phyloP scores from a whole-genome alignment of 1,140 invertebrate genomes.

The Trypoxylus dichotomus region DNA sequence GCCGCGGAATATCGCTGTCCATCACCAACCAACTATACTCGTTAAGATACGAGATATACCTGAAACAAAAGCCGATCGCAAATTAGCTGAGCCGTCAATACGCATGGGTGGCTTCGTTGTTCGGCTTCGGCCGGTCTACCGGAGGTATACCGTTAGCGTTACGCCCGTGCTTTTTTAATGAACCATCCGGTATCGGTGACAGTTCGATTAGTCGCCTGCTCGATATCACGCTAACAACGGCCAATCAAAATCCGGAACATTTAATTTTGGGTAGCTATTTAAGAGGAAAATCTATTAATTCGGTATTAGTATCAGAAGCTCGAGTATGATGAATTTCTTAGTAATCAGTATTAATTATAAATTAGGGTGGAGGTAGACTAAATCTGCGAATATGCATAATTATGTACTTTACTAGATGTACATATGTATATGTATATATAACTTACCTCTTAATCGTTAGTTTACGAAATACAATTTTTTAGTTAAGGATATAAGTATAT shows the following conservation, averaged over 20 bases:
- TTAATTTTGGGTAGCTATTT: not conserved
- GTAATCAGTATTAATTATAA: too few relatives aligned
- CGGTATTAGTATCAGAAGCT: too few relatives aligned
- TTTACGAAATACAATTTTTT: too few relatives aligned
- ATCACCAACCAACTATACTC: slow-evolving; percentile 12
- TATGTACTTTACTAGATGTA: too few relatives aligned
- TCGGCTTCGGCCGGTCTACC: not conserved
- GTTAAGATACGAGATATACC: slow-evolving; percentile 19
- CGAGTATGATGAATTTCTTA: too few relatives aligned
- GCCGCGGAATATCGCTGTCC: slow-evolving; percentile 9
- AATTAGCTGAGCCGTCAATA: not conserved
- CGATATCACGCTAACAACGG: not conserved
- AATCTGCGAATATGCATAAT: not conserved
- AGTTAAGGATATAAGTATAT: too few relatives aligned
- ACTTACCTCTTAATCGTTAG: too few relatives aligned
- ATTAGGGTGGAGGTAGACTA: too few relatives aligned
- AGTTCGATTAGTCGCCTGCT: not conserved
- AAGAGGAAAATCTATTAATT: slow-evolving; percentile 4
- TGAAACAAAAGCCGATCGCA: slow-evolving; percentile 12
- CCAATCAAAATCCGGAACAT: not conserved
- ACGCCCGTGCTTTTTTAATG: not conserved
- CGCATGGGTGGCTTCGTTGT: not conserved
- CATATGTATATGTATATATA: too few relatives aligned
- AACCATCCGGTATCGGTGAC: not conserved
- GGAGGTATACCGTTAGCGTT: not conserved